Base-by-base conservation (phyloP, 2,888 invertebrate species). In the Coenonympha arcania region DNA sequence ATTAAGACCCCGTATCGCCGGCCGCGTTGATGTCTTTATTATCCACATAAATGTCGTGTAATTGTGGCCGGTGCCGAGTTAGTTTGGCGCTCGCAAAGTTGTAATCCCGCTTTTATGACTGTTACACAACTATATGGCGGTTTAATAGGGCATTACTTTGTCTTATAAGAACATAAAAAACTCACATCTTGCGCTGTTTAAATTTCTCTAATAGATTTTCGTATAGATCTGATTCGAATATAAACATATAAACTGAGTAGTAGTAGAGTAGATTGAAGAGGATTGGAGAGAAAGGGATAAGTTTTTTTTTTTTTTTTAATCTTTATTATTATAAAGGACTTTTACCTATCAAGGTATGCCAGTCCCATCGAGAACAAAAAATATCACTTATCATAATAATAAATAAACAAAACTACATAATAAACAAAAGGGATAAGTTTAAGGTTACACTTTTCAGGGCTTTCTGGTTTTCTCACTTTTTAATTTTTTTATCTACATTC, bases 1-100 rank as follows among this genome's bases (percentile, higher is more conserved):
- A 15, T n/a, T n/a, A n/a, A n/a, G n/a, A n/a, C 24, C 44, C 44
- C 44, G n/a, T 31, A 34, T 20, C 26, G 6, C 33, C 15, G 15
- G 52, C 48, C 54, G 57, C 60, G 63, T 61, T 63, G 60, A 65
- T 61, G 61, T 64, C 63, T 63, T 66, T 65, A 62, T 57, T 61
- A 61, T 57, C 59, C 47, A 48, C 59, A 48, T 59, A 57, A 57
- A 53, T 24, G 31, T 24, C 34, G 50, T 50, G 15, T 55, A 54
- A 56, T 48, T 40, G 37, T 15, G 49, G 28, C 16, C 43, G 37
- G 9, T 31, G 36, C 41, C 20, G 42, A 52, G 40, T 41, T 42
- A 42, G 39, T 52, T 50, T 50, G 45, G 44, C 44, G 52, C 20
- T 26, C 28, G 26, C 42, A 43, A 37, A 48, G 50, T 49, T 53